A percentile compares a stretch with the other conserved stretches of the same genome.
These are phyloP conservation scores for Lophius americanus DNA, from an alignment of 2,797 vertebrate genomes.

Conservation along the genomic window DNA sequence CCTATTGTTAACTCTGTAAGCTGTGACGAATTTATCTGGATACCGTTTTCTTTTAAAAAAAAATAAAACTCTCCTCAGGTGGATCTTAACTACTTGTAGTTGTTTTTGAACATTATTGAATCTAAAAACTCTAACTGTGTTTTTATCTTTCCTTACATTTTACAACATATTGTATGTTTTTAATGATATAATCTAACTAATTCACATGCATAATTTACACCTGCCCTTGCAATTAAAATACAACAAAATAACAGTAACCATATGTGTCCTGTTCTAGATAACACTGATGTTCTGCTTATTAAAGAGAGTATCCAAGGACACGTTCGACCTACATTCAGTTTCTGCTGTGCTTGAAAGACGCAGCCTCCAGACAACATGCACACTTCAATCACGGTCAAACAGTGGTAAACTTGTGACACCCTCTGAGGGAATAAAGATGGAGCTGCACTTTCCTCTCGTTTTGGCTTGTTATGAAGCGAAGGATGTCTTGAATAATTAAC, in stretches of 20 bases:
- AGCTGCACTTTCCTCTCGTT: conserved; percentile 62
- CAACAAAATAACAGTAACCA: conserved; percentile 46
- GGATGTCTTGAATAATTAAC: conserved; percentile 79
- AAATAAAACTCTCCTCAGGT: too few relatives aligned
- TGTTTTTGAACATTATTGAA: too few relatives aligned
- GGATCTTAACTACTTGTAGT: too few relatives aligned
- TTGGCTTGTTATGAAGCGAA: conserved; percentile 54
- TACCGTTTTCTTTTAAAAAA: too few relatives aligned
- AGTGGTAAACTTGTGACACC: conserved; percentile 78
- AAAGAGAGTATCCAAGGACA: conserved; percentile 29
- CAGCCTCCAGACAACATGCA: conserved; percentile 63
- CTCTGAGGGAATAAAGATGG: conserved; percentile 75
- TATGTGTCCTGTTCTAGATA: conserved; percentile 53
- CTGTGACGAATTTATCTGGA: too few relatives aligned
- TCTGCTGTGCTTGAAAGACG: conserved; percentile 39
- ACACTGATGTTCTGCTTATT: conserved; percentile 17
- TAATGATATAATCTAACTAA: conserved; percentile 34
- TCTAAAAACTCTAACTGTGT: conserved; percentile 6
- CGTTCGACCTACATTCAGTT: conserved; percentile 52
- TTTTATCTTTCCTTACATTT: conserved; percentile 8
- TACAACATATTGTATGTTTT: conserved; percentile 27
- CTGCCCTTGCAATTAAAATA: conserved; percentile 23
- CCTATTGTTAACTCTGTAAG: too few relatives aligned
- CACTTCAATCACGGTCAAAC: conserved; percentile 72
- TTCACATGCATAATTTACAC: conserved; percentile 27